Percentiles rank a stretch among this genome's conserved stretches.
phyloP scores from a whole-genome alignment of 2,888 invertebrate species.

The Iselma pallidipennis region DNA sequence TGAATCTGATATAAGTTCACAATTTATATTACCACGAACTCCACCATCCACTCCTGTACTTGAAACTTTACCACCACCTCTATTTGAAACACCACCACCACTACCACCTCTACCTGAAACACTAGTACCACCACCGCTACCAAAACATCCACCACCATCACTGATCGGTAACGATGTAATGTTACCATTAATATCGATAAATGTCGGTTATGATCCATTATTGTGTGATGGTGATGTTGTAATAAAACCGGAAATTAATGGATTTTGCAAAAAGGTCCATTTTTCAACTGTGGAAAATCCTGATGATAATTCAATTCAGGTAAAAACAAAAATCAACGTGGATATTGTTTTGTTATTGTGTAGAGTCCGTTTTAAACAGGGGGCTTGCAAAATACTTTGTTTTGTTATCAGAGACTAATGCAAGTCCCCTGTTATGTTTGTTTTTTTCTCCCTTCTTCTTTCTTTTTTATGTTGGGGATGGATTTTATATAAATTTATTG shows the following conservation, averaged over 20 bases:
- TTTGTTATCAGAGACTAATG: neutral
- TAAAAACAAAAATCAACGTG: slow-evolving; percentile 5
- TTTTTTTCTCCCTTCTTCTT: too few relatives aligned
- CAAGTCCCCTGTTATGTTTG: neutral
- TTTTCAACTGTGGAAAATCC: neutral
- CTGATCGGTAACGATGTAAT: slow-evolving; percentile 23
- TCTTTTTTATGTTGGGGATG: neutral
- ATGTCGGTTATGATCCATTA: neutral
- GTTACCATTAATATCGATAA: neutral
- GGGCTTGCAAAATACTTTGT: neutral
- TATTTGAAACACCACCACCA: slow-evolving; percentile 6
- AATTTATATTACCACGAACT: neutral
- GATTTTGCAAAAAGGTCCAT: neutral
- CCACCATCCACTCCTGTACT: neutral
- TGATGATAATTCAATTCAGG: neutral
- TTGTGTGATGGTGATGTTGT: neutral
- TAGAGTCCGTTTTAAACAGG: neutral
- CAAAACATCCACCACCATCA: slow-evolving; percentile 29
- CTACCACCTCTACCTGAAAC: slow-evolving; percentile 35
- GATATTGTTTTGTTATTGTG: neutral
- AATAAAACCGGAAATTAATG: neutral
- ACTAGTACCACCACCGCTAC: slow-evolving; percentile 38
- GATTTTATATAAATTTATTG: slow-evolving; percentile 1
- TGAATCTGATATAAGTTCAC: too few relatives aligned
- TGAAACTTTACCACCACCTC: slow-evolving; percentile 8